Evolutionary conservation across 2,888 invertebrate genomes (phyloP).

Genomic region (Gnatocerus cornutus): DNA sequence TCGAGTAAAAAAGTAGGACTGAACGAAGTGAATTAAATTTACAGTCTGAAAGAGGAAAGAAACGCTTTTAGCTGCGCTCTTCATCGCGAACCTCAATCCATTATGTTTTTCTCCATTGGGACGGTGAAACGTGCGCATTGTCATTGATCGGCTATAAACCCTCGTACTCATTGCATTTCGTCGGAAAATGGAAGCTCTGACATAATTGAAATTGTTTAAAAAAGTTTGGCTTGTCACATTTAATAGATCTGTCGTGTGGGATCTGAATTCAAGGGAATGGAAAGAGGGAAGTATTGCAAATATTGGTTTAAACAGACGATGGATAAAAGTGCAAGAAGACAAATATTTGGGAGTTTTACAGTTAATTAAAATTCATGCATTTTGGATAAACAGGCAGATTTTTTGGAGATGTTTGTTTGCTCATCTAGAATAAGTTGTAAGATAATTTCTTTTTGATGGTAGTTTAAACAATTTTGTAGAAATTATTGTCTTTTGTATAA

Average conservation of each 20-base stretch:
- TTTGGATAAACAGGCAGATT: too few species aligned
- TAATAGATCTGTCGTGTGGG: conserved; percentile 16
- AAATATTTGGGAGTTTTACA: too few species aligned
- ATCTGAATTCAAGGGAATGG: background rate
- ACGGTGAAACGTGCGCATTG: conserved; percentile 59
- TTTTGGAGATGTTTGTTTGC: too few species aligned
- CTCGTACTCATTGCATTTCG: conserved; percentile 55
- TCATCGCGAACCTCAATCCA: conserved; percentile 61
- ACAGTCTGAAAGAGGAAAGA: conserved; percentile 55
- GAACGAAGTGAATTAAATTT: conserved; percentile 60
- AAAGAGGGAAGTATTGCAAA: too few species aligned
- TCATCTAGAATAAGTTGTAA: too few species aligned
- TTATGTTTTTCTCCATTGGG: conserved; percentile 59
- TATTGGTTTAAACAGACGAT: too few species aligned
- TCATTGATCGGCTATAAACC: conserved; percentile 61
- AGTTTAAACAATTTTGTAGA: too few species aligned
- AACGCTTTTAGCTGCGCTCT: conserved; percentile 59
- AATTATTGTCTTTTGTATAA: too few species aligned
- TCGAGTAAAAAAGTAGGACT: conserved; percentile 56
- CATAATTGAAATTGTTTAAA: conserved; percentile 47
- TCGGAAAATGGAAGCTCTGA: conserved; percentile 37
- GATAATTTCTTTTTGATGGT: too few species aligned
- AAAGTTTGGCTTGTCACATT: conserved; percentile 22
- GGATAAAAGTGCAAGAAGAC: too few species aligned
- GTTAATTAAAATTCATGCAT: too few species aligned